Conservation (phyloP, 1,140 invertebrate species). For the Drosophila subobscura region DNA sequence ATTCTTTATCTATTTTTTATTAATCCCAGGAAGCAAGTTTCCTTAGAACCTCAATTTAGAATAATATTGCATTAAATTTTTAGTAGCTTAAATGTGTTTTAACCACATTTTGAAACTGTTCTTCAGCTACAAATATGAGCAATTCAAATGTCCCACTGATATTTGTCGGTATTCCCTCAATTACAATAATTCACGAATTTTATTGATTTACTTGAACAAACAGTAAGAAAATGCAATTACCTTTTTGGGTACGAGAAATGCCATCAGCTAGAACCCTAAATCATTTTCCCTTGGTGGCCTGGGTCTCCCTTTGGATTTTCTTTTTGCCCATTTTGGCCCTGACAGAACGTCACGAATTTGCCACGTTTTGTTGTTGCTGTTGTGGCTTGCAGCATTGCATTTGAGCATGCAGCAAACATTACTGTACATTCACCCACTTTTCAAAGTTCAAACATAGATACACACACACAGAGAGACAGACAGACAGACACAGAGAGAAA, state of each 20-base stretch:
- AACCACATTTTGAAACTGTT: too few species aligned
- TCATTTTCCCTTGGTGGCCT: conserved; percentile 28
- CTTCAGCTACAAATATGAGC: too few species aligned
- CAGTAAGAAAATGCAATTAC: conserved; percentile 8
- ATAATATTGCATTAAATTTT: too few species aligned
- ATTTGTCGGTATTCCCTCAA: too few species aligned
- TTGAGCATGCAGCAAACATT: conserved; percentile 81
- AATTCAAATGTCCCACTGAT: too few species aligned
- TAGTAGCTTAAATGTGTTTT: too few species aligned
- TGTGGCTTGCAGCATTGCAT: conserved; percentile 55
- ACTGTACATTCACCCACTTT: conserved; percentile 84
- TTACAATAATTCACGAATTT: too few species aligned
- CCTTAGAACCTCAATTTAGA: too few species aligned
- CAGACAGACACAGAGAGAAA: conserved; percentile 37
- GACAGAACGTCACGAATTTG: conserved; percentile 78
- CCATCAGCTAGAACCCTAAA: conserved; percentile 23
- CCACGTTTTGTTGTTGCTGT: conserved; percentile 58
- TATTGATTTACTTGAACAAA: too few species aligned
- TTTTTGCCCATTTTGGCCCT: conserved; percentile 44
- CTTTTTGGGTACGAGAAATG: conserved; percentile 15
- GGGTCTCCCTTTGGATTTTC: conserved; percentile 17
- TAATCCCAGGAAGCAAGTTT: too few species aligned
- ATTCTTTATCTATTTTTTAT: too few species aligned
- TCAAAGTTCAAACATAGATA: conserved; percentile 78
- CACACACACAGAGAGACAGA: conserved; percentile 35